A percentile compares a stretch with the other conserved stretches of the same genome.
These are phyloP conservation scores for Odontothrips loti DNA, from an alignment of 2,888 invertebrate species.

Conservation along the genomic window DNA sequence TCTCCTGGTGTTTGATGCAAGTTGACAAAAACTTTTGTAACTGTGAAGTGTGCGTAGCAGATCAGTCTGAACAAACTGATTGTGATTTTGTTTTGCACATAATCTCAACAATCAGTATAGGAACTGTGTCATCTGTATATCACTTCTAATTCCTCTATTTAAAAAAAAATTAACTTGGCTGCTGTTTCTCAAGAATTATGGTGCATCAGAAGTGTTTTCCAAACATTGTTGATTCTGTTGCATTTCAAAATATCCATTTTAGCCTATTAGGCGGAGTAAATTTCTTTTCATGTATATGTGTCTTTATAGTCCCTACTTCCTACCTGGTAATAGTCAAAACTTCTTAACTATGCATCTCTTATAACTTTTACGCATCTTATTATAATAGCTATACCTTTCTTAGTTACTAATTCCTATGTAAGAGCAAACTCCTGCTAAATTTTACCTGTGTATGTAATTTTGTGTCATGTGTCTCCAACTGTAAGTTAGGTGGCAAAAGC, in stretches of 20 bases:
- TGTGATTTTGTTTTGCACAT: not conserved
- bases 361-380: constrained; percentile 23
- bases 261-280: not conserved
- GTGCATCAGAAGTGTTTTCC: not conserved
- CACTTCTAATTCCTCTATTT: not conserved
- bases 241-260: constrained; percentile 1
- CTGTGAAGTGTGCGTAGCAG: not conserved
- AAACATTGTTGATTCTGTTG: not conserved
- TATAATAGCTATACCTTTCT: constrained; percentile 23
- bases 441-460: constrained; percentile 25
- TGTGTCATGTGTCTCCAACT: constrained; percentile 26
- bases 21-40: not conserved
- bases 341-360: constrained; percentile 16
- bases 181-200: not conserved
- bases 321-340: constrained; percentile 22
- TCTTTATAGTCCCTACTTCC: constrained; percentile 19
- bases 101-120: not conserved
- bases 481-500: constrained; percentile 24
- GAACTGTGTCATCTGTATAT: not conserved
- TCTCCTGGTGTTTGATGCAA: not conserved
- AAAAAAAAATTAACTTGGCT: not conserved
- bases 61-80: not conserved
- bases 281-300: constrained; percentile 9
- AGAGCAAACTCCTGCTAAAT: constrained; percentile 22
- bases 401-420: constrained; percentile 21